These are phyloP conservation scores for Lacerta bilineata DNA, from an alignment of 2,797 vertebrate genomes.

Conservation along the genomic window DNA sequence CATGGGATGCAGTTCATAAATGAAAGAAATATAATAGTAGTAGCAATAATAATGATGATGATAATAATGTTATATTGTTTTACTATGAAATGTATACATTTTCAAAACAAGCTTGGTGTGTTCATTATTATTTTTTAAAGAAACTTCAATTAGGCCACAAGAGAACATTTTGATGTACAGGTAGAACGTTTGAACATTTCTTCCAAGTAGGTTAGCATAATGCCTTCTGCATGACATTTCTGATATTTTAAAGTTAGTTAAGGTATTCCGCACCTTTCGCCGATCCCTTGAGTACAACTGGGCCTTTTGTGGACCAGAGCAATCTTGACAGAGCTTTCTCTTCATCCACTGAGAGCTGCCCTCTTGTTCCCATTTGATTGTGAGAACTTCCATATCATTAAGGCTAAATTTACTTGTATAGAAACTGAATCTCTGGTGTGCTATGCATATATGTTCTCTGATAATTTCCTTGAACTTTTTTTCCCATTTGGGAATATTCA, in stretches of 20 bases:
- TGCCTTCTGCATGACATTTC: background rate
- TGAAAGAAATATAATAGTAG: too few relatives aligned
- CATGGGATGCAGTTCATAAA: too few relatives aligned
- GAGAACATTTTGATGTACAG: background rate
- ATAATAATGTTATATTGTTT: too few relatives aligned
- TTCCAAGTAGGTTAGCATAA: background rate
- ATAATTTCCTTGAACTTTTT: background rate
- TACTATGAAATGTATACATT: too few relatives aligned
- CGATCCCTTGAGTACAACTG: background rate
- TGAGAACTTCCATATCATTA: background rate
- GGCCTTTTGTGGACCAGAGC: background rate
- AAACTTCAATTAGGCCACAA: background rate
- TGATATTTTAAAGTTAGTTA: constrained; percentile 4
- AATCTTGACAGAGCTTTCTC: constrained; percentile 5
- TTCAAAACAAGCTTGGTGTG: background rate
- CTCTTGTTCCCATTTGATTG: background rate
- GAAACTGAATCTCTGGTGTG: background rate
- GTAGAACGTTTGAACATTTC: background rate
- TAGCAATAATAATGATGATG: too few relatives aligned
- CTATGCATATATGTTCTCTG: background rate
- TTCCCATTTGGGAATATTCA: constrained; percentile 21
- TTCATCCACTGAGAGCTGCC: background rate
- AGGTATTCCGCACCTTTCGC: background rate
- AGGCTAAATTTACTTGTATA: constrained; percentile 7
- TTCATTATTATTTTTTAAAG: background rate